Evolutionary conservation across 2,797 vertebrate species (phyloP).

Genomic region (Rousettus madagascariensis): DNA sequence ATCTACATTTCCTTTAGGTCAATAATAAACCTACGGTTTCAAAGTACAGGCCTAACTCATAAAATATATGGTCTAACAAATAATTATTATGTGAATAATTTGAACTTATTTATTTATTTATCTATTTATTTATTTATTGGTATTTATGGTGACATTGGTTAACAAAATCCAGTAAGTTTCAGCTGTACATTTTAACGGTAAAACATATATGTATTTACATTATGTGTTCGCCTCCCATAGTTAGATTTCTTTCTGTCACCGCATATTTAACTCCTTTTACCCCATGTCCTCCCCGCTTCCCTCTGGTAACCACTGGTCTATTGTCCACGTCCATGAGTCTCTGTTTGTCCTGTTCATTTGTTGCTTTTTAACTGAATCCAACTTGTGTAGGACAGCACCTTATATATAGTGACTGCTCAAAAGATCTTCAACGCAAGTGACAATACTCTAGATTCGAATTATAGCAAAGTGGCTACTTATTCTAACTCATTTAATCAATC

Average conservation of each 20-base stretch:
- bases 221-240: too few relatives aligned
- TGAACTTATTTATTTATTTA: neutral
- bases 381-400: neutral
- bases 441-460: neutral
- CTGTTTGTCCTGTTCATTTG: too few relatives aligned
- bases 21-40: neutral
- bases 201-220: too few relatives aligned
- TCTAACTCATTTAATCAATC: neutral
- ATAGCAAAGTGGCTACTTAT: neutral
- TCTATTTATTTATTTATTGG: too few relatives aligned
- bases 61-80: slow-evolving; percentile 25
- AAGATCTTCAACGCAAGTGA: neutral
- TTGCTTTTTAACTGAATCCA: neutral
- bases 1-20: neutral
- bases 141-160: too few relatives aligned
- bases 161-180: too few relatives aligned
- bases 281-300: too few relatives aligned
- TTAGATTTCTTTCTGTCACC: too few relatives aligned
- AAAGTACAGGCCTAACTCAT: neutral
- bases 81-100: neutral
- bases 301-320: too few relatives aligned
- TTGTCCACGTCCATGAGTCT: too few relatives aligned
- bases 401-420: neutral
- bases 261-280: too few relatives aligned
- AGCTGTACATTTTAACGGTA: too few relatives aligned